Evolutionary conservation across 1,140 invertebrate genomes (phyloP).

Genomic region (Gryllus bimaculatus): DNA sequence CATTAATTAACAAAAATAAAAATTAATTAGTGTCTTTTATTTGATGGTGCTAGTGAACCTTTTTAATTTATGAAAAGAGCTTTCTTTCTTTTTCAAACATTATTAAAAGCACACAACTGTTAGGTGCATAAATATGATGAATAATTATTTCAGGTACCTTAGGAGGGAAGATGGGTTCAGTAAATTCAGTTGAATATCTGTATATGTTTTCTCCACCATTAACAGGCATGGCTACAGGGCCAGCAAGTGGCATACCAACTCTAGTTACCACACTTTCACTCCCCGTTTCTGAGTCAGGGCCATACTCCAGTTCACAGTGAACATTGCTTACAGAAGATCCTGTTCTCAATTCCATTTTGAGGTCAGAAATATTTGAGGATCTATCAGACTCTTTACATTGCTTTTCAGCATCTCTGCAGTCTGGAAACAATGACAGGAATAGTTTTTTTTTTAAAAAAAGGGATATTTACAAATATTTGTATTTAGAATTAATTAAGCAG

Average conservation of each 20-base stretch:
- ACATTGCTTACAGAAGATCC: slow-evolving; percentile 68
- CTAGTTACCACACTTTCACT: slow-evolving; percentile 39
- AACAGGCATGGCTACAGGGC: slow-evolving; percentile 59
- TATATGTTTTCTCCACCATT: slow-evolving; percentile 51
- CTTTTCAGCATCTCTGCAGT: slow-evolving; percentile 53
- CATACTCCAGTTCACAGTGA: slow-evolving; percentile 46
- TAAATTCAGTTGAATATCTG: slow-evolving; percentile 80
- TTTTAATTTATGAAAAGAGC: background rate
- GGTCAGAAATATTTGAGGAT: slow-evolving; percentile 81
- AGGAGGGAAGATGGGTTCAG: slow-evolving; percentile 68
- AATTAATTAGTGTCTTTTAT: background rate
- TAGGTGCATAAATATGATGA: too few species aligned
- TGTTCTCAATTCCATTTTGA: slow-evolving; percentile 78
- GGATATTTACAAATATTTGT: background rate
- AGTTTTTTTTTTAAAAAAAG: background rate
- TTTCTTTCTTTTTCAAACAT: background rate
- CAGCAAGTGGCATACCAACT: slow-evolving; percentile 56
- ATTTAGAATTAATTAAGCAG: too few species aligned
- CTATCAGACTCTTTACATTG: slow-evolving; percentile 76
- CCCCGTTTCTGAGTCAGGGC: slow-evolving; percentile 41
- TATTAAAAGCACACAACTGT: background rate
- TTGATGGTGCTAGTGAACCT: background rate
- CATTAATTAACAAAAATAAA: background rate
- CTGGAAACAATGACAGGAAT: background rate
- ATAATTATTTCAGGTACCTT: slow-evolving; percentile 32